Conservation (phyloP, 2,797 vertebrate species). For the Podargus strigoides region DNA sequence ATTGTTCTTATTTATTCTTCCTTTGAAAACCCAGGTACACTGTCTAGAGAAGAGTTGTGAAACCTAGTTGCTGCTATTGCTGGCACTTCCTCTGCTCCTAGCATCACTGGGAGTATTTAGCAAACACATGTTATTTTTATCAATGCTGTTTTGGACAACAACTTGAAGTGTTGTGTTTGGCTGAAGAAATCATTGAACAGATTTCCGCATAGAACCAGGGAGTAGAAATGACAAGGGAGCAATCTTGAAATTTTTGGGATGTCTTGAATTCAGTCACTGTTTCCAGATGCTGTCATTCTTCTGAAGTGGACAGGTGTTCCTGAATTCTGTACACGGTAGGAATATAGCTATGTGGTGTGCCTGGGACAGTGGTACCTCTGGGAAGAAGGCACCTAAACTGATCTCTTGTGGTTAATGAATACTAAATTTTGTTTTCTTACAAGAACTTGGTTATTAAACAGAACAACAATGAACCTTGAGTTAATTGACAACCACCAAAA, state of each 20-base stretch:
- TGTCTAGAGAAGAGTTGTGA: background rate
- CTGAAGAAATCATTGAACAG: background rate
- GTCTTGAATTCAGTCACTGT: background rate
- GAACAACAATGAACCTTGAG: background rate
- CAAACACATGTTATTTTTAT: background rate
- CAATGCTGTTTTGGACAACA: background rate
- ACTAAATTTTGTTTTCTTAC: background rate
- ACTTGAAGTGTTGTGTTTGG: background rate
- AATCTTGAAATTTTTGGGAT: background rate
- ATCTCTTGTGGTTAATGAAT: background rate
- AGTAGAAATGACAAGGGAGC: background rate
- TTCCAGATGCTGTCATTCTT: background rate
- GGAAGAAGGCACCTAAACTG: background rate
- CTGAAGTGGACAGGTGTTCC: background rate
- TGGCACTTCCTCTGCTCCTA: background rate
- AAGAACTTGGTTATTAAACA: background rate
- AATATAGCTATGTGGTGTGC: background rate
- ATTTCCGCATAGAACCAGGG: background rate
- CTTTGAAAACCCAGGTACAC: background rate
- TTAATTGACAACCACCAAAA: background rate
- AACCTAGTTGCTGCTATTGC: background rate
- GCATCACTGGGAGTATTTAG: slow-evolving; percentile 6
- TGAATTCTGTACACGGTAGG: background rate
- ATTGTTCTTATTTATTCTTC: background rate
- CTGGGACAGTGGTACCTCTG: background rate